Conservation (phyloP, 2,113 vertebrate species). For the Mus musculus region GRCm39 chr12:3719501-3720000, state of each 20-base stretch:
- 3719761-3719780: background rate
- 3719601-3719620: background rate
- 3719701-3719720: background rate
- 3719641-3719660: background rate
- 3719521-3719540: background rate
- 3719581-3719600: background rate
- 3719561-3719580: background rate
- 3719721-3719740: background rate
- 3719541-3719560: background rate
- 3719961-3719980: background rate
- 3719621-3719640: background rate
- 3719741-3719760: background rate
- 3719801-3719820: background rate
- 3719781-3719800: background rate
- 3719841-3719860: background rate
- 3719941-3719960: background rate
- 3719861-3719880: background rate
- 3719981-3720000: background rate
- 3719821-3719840: background rate
- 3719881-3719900: background rate
- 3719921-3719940: background rate
- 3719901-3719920: background rate
- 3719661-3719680: background rate
- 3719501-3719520: background rate
- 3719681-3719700: background rate